A percentile compares a stretch with the other conserved stretches of the same genome.
phyloP scores from a whole-genome alignment of 2,888 invertebrate genomes.

The Hirtodrosophila confusa region DNA sequence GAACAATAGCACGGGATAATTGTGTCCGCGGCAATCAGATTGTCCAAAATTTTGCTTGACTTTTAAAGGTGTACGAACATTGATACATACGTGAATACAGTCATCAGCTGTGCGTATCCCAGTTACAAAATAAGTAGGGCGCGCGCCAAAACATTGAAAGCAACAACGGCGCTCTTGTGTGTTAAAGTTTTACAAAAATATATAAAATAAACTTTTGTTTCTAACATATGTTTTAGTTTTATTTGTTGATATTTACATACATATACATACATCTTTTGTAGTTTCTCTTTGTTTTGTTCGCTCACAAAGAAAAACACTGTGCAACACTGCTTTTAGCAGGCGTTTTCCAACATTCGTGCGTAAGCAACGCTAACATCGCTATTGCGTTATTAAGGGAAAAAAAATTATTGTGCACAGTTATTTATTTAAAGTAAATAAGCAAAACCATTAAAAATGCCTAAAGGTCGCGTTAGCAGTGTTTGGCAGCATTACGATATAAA shows the following conservation, averaged over 20 bases:
- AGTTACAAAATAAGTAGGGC: not conserved
- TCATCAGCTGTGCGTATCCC: conserved; percentile 15
- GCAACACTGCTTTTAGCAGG: conserved; percentile 38
- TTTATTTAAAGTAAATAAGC: conserved; percentile 3
- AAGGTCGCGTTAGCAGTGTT: conserved; percentile 67
- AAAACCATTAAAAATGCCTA: conserved; percentile 50
- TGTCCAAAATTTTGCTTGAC: not conserved
- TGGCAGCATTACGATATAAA: conserved; percentile 72
- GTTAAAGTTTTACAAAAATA: too few species aligned
- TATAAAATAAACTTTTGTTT: too few species aligned
- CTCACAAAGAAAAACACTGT: conserved; percentile 7
- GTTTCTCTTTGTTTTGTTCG: conserved; percentile 34
- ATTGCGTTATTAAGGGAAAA: conserved; percentile 54
- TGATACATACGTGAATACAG: not conserved
- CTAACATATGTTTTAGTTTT: conserved; percentile 2
- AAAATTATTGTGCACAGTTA: conserved; percentile 20
- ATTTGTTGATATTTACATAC: conserved; percentile 5
- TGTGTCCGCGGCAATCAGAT: not conserved
- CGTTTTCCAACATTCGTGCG: conserved; percentile 46
- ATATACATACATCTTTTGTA: not conserved
- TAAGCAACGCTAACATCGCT: conserved; percentile 70
- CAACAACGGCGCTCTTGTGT: not conserved
- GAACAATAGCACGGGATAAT: conserved; percentile 5
- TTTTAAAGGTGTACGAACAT: not conserved
- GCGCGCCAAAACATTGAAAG: not conserved